Evolutionary conservation across 1,140 invertebrate genomes (phyloP), one percentile per base, ranked within the genome.

Genomic region (Brachionus rubens): DNA sequence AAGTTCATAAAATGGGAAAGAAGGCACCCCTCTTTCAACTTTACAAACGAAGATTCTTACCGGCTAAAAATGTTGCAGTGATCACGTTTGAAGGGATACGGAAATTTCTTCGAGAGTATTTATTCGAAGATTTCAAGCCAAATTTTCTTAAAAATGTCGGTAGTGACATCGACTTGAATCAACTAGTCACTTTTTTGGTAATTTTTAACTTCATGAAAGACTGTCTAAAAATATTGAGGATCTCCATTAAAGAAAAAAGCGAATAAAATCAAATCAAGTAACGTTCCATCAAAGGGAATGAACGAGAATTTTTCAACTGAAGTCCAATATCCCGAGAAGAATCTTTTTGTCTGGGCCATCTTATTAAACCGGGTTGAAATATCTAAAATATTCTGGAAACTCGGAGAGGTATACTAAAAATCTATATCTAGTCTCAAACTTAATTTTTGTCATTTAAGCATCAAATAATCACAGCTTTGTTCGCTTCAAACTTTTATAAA

Each of bases 321-420:
- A 50, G 67, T 82, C 79, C 77, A 78, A 19, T 47, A 78, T 72
- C 82, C 82, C 43, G 80, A 82, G 33, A 77, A 77, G 36, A 81
- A 85, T 33, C 77, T 85, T 50, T 83, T 85, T 78, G 48, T 84
- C 1, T 84, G 82, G 82, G 81, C 82, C 6, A 62, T 83, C 6
- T 76, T 85, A n/a, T 77, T 84, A 36, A 83, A 84, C 75, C 77
- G 83, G 19, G 77, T 78, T 12, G 78, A 81, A 26, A 67, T 85
- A 19, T 82, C 81, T 10, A 77, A 79, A 43, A 75, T 83, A 14
- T 82, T 84, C 59, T 83, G 83, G 81, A n/a, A 80, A 65, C 26
- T 78, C 19, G 82, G 82, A 30, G 77, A 76, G 54, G 79, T 83
- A 77, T 56, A 14, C 2, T 56, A 12, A 56, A 56, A 9, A 9